phyloP scores from a whole-genome alignment of 2,113 vertebrate species.

The Toxostoma redivivum region DNA sequence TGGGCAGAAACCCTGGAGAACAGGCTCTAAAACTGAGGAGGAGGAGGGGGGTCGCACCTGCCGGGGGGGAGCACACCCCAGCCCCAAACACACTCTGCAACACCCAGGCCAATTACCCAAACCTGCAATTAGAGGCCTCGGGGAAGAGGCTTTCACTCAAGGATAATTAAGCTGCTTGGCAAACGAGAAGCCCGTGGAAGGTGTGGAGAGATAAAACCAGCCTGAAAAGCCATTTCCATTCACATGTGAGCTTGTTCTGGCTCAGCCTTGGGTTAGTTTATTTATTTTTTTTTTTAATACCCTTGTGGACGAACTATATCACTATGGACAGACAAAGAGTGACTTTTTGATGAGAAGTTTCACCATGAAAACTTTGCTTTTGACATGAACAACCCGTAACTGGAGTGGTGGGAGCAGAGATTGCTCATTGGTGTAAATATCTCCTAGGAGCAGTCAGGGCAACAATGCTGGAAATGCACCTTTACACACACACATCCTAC shows the following conservation, averaged over 20 bases:
- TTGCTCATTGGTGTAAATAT: neutral
- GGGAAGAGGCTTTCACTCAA: slow-evolving; percentile 16
- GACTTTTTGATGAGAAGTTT: neutral
- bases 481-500: neutral
- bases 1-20: fast-evolving
- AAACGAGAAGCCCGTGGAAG: neutral
- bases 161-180: slow-evolving; percentile 23
- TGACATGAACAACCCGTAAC: fast-evolving
- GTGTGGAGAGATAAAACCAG: neutral
- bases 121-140: slow-evolving; percentile 19
- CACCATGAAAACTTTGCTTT: neutral
- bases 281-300: fast-evolving
- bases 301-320: neutral
- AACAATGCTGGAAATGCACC: fast-evolving
- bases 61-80: fast-evolving
- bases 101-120: neutral
- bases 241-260: neutral
- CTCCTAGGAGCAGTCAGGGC: fast-evolving
- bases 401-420: fast-evolving
- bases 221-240: neutral
- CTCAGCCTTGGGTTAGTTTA: neutral
- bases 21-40: fast-evolving
- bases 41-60: neutral
- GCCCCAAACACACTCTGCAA: neutral
- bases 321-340: neutral